A percentile compares a stretch with the other conserved stretches of the same genome.
Conservation (phyloP, 1,140 invertebrate species). For the Drosophila lowei region DNA sequence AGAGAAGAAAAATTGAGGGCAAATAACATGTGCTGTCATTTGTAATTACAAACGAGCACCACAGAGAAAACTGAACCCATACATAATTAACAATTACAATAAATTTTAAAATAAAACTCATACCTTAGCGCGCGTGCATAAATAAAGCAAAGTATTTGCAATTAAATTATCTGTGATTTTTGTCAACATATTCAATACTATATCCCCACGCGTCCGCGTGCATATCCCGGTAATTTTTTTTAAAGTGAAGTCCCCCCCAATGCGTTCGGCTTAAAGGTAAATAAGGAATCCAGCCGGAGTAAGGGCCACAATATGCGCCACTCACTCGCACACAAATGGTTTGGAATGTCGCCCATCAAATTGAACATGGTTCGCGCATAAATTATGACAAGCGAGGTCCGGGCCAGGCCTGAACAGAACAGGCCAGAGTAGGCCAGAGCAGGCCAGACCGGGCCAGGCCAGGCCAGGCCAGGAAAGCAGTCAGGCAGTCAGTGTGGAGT, state of each 20-base stretch:
- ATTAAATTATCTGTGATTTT: constrained; percentile 80
- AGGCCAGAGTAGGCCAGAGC: too few species aligned
- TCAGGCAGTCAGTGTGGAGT: background rate
- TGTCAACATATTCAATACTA: constrained; percentile 71
- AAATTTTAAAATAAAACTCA: constrained; percentile 45
- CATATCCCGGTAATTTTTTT: constrained; percentile 28
- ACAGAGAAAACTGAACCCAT: constrained; percentile 2
- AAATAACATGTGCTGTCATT: constrained; percentile 59
- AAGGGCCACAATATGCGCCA: constrained; percentile 19
- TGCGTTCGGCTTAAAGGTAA: constrained; percentile 59
- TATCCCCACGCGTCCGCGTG: constrained; percentile 6
- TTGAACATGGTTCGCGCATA: constrained; percentile 69
- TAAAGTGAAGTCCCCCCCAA: constrained; percentile 29
- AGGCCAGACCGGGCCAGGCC: background rate
- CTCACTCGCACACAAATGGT: constrained; percentile 59
- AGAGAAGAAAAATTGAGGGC: constrained; percentile 5
- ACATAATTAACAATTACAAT: constrained; percentile 44
- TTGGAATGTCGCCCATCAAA: constrained; percentile 69
- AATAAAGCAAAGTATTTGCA: constrained; percentile 53
- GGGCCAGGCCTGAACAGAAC: background rate
- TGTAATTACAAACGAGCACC: constrained; percentile 69
- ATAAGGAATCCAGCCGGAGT: constrained; percentile 49
- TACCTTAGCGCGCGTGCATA: constrained; percentile 21
- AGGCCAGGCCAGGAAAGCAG: background rate
- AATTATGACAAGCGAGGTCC: constrained; percentile 61